These are phyloP conservation scores for Brachystomella parvula DNA, from an alignment of 1,140 invertebrate species.

Conservation along the genomic window DNA sequence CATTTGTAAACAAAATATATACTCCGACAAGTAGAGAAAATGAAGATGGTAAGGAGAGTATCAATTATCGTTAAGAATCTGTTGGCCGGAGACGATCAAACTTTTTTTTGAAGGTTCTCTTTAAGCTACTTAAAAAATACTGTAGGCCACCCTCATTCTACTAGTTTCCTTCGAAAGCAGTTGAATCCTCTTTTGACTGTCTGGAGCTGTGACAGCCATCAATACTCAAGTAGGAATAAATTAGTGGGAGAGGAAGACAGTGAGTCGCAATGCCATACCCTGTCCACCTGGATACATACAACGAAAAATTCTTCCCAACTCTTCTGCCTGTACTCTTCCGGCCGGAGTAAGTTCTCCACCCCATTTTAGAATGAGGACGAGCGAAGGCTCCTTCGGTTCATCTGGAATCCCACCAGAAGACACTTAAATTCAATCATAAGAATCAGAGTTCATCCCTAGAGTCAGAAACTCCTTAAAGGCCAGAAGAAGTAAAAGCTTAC, in stretches of 20 bases:
- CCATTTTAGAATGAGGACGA: slow-evolving; percentile 97
- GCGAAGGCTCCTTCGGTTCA: slow-evolving; percentile 71
- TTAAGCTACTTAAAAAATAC: too few relatives aligned
- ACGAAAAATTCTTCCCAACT: slow-evolving; percentile 92
- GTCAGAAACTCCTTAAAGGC: not conserved
- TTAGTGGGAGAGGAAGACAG: slow-evolving; percentile 1
- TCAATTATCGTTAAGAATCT: too few relatives aligned
- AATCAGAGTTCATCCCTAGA: slow-evolving; percentile 7
- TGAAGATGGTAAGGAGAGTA: too few relatives aligned
- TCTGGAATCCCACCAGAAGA: slow-evolving; percentile 50
- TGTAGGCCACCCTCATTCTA: too few relatives aligned
- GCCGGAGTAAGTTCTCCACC: slow-evolving; percentile 94
- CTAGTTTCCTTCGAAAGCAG: too few relatives aligned
- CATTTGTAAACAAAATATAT: too few relatives aligned
- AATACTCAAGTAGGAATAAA: slow-evolving; percentile 2
- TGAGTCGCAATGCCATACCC: slow-evolving; percentile 29
- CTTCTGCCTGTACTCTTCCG: slow-evolving; percentile 83
- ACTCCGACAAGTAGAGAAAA: too few relatives aligned
- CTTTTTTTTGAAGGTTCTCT: too few relatives aligned
- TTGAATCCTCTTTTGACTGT: not conserved
- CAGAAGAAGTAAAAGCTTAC: slow-evolving; percentile 49
- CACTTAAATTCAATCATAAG: slow-evolving; percentile 7
- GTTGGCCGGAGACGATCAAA: too few relatives aligned
- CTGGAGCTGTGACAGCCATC: not conserved
- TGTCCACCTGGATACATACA: slow-evolving; percentile 77